Conservation (phyloP, 2,113 vertebrate species). For the Tupaia tana region DNA sequence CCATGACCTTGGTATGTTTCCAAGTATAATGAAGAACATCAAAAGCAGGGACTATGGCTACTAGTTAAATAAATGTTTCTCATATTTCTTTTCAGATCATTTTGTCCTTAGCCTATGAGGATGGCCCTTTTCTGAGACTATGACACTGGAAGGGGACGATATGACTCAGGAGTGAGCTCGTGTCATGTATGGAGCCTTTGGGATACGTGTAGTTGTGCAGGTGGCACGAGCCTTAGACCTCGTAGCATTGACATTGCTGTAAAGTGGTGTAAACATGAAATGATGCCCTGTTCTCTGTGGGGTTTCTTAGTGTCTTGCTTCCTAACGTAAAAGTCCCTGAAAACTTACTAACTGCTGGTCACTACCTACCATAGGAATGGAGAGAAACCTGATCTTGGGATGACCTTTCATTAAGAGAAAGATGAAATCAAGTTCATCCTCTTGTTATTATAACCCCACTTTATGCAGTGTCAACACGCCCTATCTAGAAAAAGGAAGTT, state of each 20-base stretch:
- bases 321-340: not conserved
- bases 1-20: not conserved
- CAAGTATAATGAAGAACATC: not conserved
- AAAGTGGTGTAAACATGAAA: not conserved
- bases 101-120: not conserved
- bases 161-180: not conserved
- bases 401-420: not conserved
- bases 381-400: not conserved
- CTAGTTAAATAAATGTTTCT: not conserved
- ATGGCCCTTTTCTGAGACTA: conserved; percentile 13
- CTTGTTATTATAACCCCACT: not conserved
- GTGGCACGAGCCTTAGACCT: not conserved
- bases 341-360: not conserved
- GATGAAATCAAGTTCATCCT: not conserved
- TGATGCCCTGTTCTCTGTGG: not conserved
- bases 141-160: not conserved
- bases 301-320: conserved; percentile 1
- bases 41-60: not conserved
- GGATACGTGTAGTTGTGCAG: not conserved
- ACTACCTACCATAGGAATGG: not conserved
- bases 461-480: not conserved
- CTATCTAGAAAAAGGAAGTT: not conserved
- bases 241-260: not conserved
- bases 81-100: not conserved
- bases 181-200: not conserved